Evolutionary conservation across 2,888 invertebrate genomes (phyloP).

Genomic region (Rhodophaea formosa): DNA sequence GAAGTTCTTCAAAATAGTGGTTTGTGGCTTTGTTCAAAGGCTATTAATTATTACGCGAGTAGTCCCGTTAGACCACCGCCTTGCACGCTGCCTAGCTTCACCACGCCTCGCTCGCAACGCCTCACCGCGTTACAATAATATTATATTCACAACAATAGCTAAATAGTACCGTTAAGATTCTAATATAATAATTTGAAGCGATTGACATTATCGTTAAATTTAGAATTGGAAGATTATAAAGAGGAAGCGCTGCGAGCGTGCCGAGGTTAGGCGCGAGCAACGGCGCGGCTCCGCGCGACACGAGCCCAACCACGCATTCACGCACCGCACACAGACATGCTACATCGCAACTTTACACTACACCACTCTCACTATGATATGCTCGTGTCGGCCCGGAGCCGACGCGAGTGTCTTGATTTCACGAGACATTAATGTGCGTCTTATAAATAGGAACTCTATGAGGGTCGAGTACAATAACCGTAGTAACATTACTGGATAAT

Average conservation of each 20-base stretch:
- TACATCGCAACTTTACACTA: constrained; percentile 23
- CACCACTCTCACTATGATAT: constrained; percentile 15
- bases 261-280: constrained; percentile 33
- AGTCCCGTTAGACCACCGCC: constrained; percentile 13
- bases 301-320: constrained; percentile 17
- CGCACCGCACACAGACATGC: constrained; percentile 25
- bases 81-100: constrained; percentile 26
- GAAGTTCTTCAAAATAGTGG: not conserved
- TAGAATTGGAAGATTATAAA: constrained; percentile 64
- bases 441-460: constrained; percentile 27
- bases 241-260: constrained; percentile 45
- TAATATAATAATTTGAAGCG: constrained; percentile 73
- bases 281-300: constrained; percentile 33
- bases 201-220: constrained; percentile 62
- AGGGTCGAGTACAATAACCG: constrained; percentile 16
- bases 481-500: constrained; percentile 15
- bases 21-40: constrained; percentile 11
- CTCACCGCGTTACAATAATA: constrained; percentile 36
- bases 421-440: constrained; percentile 32
- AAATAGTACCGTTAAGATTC: constrained; percentile 68
- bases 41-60: not conserved
- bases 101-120: constrained; percentile 29
- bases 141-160: constrained; percentile 68
- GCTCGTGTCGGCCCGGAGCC: constrained; percentile 29
- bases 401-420: constrained; percentile 26